Conservation (phyloP, 2,797 vertebrate species). For the Pseudocheirus occidentalis region DNA sequence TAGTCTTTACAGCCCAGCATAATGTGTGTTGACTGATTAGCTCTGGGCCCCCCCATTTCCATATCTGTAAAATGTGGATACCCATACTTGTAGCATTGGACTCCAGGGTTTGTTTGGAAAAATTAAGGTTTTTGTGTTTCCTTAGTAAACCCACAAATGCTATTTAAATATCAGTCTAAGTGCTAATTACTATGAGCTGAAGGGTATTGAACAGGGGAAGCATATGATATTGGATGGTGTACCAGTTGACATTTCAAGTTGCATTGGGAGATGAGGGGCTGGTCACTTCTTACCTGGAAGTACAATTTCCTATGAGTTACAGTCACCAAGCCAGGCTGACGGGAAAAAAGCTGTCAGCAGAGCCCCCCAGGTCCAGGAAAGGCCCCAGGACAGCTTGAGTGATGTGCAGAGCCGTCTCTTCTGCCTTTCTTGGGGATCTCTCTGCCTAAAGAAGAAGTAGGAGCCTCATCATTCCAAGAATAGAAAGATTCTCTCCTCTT, state of each 20-base stretch:
- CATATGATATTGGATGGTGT: not conserved
- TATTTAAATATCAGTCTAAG: not conserved
- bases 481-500: not conserved
- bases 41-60: not conserved
- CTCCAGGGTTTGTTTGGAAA: not conserved
- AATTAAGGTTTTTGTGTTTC: not conserved
- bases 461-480: not conserved
- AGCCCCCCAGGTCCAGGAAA: not conserved
- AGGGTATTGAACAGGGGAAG: not conserved
- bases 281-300: conserved; percentile 65
- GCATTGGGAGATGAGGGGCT: rapidly evolving
- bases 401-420: not conserved
- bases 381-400: not conserved
- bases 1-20: too few relatives aligned
- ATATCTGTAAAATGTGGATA: not conserved
- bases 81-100: not conserved
- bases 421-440: not conserved
- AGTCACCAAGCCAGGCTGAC: conserved; percentile 62
- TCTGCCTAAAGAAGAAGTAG: not conserved
- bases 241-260: not conserved
- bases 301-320: not conserved
- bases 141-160: not conserved
- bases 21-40: not conserved
- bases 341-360: not conserved
- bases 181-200: not conserved